Conservation (phyloP, 2,797 vertebrate species). For the Tokudaia muenninki region DNA sequence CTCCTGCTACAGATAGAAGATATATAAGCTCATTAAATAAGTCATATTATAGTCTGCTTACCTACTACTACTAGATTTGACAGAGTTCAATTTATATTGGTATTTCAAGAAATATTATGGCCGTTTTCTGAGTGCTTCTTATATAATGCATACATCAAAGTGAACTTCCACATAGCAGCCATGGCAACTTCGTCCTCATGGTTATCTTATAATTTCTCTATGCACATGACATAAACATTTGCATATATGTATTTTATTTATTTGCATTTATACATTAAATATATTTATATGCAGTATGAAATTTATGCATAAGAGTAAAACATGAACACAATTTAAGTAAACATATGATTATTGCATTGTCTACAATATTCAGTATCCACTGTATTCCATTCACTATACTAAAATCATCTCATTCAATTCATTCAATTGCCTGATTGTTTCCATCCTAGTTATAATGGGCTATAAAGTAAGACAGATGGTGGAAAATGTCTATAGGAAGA, state of each 20-base stretch:
- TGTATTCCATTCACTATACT: background rate
- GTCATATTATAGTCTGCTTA: background rate
- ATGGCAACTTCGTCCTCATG: background rate
- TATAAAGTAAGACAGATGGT: slow-evolving; percentile 19
- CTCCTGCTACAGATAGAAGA: background rate
- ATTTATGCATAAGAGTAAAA: slow-evolving; percentile 17
- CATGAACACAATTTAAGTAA: slow-evolving; percentile 15
- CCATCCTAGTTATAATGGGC: background rate
- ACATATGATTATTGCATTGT: background rate
- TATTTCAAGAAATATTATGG: slow-evolving; percentile 36
- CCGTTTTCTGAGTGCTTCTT: background rate
- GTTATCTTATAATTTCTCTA: background rate
- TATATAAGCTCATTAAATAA: background rate
- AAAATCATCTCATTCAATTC: slow-evolving; percentile 22
- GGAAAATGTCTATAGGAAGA: slow-evolving; percentile 8
- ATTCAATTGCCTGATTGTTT: background rate
- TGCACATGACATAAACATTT: background rate
- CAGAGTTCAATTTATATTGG: slow-evolving; percentile 7
- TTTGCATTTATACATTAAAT: background rate
- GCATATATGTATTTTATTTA: background rate
- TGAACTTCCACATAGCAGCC: slow-evolving; percentile 1
- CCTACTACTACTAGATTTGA: background rate
- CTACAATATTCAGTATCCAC: background rate
- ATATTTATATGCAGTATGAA: background rate
- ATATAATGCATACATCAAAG: background rate